phyloP scores from a whole-genome alignment of 2,888 invertebrate species.

The Thyatira batis region DNA sequence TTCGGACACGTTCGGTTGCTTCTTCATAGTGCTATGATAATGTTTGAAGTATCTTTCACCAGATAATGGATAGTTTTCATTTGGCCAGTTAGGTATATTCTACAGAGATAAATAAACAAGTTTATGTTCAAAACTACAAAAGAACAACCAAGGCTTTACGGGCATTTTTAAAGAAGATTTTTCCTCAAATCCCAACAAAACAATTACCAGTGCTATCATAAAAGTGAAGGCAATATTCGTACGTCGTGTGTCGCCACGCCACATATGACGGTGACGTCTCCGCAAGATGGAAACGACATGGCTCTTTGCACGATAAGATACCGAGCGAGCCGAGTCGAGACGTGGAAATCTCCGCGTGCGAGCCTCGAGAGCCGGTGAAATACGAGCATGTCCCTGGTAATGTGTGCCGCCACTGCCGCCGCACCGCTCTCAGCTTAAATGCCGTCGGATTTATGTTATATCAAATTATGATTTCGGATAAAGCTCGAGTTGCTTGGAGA shows the following conservation, averaged over 20 bases:
- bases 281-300: slow-evolving; percentile 22
- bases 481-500: not conserved
- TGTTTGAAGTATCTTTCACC: no score
- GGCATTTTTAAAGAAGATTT: not conserved
- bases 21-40: not conserved
- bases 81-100: no score
- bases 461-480: slow-evolving; percentile 24
- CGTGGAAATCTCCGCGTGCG: slow-evolving; percentile 27
- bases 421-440: slow-evolving; percentile 28
- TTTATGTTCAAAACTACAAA: not conserved
- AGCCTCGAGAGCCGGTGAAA: slow-evolving; percentile 32
- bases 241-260: slow-evolving; percentile 20
- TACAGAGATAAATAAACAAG: no score
- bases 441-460: slow-evolving; percentile 23
- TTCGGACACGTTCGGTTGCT: not conserved
- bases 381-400: slow-evolving; percentile 30
- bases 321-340: slow-evolving; percentile 17
- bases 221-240: slow-evolving; percentile 31
- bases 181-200: slow-evolving; percentile 23
- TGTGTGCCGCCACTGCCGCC: slow-evolving; percentile 19
- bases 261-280: slow-evolving; percentile 16
- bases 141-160: slow-evolving; percentile 7
- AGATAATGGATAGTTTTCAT: no score
- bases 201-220: slow-evolving; percentile 21
- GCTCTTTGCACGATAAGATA: slow-evolving; percentile 28